Percentiles rank a stretch among this genome's conserved stretches.
These are phyloP conservation scores for Philonicus albiceps DNA, from an alignment of 2,888 invertebrate species.

Conservation along the genomic window DNA sequence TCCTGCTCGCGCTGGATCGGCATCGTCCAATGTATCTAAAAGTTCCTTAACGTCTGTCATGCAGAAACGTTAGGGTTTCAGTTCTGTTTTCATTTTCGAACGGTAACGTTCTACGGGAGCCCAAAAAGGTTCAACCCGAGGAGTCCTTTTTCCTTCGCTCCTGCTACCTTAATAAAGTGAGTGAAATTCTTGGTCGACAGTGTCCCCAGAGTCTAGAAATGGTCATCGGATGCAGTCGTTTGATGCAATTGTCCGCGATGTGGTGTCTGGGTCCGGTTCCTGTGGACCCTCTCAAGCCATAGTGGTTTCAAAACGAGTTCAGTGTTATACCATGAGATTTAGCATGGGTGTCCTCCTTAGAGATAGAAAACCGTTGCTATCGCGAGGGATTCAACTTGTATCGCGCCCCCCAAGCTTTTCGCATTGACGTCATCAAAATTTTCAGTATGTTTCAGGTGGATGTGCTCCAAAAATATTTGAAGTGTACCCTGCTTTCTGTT, in stretches of 20 bases:
- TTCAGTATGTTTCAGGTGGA: not conserved
- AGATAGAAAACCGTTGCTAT: not conserved
- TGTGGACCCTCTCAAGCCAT: not conserved
- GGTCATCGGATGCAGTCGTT: not conserved
- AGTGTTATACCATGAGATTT: not conserved
- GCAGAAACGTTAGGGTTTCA: conserved; percentile 56
- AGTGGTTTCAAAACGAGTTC: not conserved
- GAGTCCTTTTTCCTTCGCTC: not conserved
- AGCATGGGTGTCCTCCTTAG: not conserved
- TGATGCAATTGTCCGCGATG: not conserved
- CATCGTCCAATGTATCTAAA: conserved; percentile 22
- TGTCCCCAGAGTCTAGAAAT: not conserved
- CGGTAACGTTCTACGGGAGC: conserved; percentile 54
- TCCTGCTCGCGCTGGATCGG: not conserved
- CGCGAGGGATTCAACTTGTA: not conserved
- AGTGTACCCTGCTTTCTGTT: not conserved
- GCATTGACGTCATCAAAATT: not conserved
- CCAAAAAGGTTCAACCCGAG: not conserved
- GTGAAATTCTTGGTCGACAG: not conserved
- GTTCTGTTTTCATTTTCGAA: conserved; percentile 58
- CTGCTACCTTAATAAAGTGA: not conserved
- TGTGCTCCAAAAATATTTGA: not conserved
- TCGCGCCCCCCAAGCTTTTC: not conserved
- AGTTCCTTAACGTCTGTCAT: conserved; percentile 47
- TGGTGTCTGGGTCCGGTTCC: not conserved